Evolutionary conservation across 2,113 vertebrate genomes (phyloP), one percentile per base, ranked within the genome.

Genomic region (Prolemur simus): DNA sequence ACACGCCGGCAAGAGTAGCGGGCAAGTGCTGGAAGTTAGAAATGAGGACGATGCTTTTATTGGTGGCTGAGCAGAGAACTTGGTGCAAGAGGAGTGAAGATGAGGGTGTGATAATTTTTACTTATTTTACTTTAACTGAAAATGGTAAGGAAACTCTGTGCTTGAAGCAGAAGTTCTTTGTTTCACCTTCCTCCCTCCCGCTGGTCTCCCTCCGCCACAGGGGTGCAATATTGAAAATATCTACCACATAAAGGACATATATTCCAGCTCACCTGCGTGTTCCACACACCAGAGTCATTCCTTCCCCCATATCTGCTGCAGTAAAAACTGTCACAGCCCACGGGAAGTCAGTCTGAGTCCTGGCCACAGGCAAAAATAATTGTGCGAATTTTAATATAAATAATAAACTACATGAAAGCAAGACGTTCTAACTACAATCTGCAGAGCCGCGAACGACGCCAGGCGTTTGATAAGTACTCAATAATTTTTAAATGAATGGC

Each of bases 1-100:
- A 93, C 86, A 76, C 94, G 95, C 96, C 96, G 94, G 94, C 89
- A 94, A 90, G 96, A 97, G 87, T 73, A 87, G 63, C 25, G 78
- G 87, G 58, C 93, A 97, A 96, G 92, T 86, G 86, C 60, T 78
- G 94, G 78, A 96, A 97, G 88, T 95, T 97, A 96, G 86, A 97
- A 96, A 97, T 95, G 91, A 96, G 97, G 97, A 94, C 96, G 84
- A 86, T 91, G 95, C 95, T 94, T 96, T 95, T 94, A 89, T 56
- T 95, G 89, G 96, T 96, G 95, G 82, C 66, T 69, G 80, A 95
- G 42, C 78, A 88, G 86, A 93, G 63, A 89, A 94, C 68, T 89
- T 74, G 86, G 83, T 89, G 42, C 74, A 63, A 85, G 95, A 88
- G 60, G 37, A 91, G 89, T 34, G n/a, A 34, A 96, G 93, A 86